Base-by-base conservation (phyloP, 2,113 vertebrate species). In the Craseonycteris thonglongyai region DNA sequence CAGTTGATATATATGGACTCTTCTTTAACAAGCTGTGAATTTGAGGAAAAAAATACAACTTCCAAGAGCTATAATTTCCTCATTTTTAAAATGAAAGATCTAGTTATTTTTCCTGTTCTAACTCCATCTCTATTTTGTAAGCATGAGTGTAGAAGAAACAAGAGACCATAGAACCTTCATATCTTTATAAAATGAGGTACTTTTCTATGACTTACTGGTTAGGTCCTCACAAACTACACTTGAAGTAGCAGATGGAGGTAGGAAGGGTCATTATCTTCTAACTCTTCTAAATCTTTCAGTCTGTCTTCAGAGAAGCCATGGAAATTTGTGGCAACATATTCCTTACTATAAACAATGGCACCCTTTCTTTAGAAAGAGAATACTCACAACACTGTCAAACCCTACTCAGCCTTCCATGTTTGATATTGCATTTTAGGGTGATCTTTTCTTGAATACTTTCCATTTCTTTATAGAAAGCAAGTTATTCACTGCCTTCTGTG, bases 121-220 rank as follows among this genome's bases (percentile, higher is more conserved):
- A 74, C 42, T 91, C 47, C n/a, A 58, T 69, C 33, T 81, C 19
- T 85, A 47, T 72, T 95, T 59, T 95, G 40, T 89, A 88, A 78
- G 45, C 56, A 7, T 79, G 58, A 56, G n/a, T 95, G n/a, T 6
- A 92, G 74, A 83, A 92, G 63, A 92, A 96, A 90, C 19, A 74
- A 74, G 90, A 89, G 45, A 78, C 58, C 24, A 33, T 78, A 80
- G 38, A 45, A 69, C 6, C n/a, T 78, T 85, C 72, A 38, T 65
- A 22, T 92, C 74, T 95, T 83, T 94, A 85, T 54, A 63, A 58
- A 65, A 95, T 88, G 79, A 69, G 80, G 47, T 18, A 24, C 79
- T 86, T 91, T 81, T 80, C 74, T 91, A 80, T 94, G 91, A 95
- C 95, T 95, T 80, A 76, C 40, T 47, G 54, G 47, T 24, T 75